These are phyloP conservation scores for Nannobrachium achirus DNA, from an alignment of 2,113 vertebrate species.

Conservation along the genomic window DNA sequence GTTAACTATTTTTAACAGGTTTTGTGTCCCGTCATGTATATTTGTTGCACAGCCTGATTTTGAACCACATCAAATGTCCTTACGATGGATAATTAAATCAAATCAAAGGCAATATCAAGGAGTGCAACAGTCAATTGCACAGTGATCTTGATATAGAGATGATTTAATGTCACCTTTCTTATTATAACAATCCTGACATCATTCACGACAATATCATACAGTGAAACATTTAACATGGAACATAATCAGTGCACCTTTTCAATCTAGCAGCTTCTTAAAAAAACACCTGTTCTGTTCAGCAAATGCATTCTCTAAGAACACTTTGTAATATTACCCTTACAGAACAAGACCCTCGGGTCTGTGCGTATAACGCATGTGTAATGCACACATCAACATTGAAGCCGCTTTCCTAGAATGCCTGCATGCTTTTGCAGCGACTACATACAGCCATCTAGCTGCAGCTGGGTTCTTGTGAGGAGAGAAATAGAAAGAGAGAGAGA, in stretches of 20 bases:
- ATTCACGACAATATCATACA: neutral
- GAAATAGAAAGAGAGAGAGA: slow-evolving; percentile 14
- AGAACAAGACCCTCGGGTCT: slow-evolving; percentile 21
- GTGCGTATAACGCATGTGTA: slow-evolving; percentile 27
- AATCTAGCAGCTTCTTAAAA: neutral
- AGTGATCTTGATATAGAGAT: neutral
- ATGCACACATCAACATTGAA: slow-evolving; percentile 22
- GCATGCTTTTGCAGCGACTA: slow-evolving; percentile 72
- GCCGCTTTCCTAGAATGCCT: slow-evolving; percentile 63
- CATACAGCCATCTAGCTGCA: slow-evolving; percentile 82
- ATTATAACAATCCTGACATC: too few relatives aligned
- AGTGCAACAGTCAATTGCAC: neutral
- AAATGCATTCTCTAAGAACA: neutral
- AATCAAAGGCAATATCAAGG: neutral
- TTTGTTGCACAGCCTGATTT: too few relatives aligned
- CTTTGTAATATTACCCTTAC: slow-evolving; percentile 20
- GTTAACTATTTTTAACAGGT: too few relatives aligned
- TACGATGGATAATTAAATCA: too few relatives aligned
- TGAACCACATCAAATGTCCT: too few relatives aligned
- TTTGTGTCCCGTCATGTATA: too few relatives aligned
- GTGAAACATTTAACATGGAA: neutral
- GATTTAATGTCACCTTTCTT: neutral
- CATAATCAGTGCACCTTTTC: too few relatives aligned
- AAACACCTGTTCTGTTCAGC: slow-evolving; percentile 12
- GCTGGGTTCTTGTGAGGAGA: slow-evolving; percentile 53